Base-by-base conservation (phyloP, 1,140 invertebrate genomes). In the Drosophila auraria region DNA sequence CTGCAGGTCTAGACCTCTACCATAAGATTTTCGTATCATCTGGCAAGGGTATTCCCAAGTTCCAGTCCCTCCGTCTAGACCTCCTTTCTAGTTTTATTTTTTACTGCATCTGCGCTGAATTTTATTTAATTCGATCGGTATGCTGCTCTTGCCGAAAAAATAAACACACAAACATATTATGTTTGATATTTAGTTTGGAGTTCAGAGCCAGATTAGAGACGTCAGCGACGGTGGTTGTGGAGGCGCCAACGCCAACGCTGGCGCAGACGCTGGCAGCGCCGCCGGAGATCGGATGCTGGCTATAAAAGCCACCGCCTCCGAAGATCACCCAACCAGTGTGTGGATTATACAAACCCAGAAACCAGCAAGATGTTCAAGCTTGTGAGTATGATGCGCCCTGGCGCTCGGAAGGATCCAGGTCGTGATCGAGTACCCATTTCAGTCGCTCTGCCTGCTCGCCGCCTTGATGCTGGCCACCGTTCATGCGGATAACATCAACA, bases 301-400 rank as follows among this genome's bases (percentile, higher is more conserved):
- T 81, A 65, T 77, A 86, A 89, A 90, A 70, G 78, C 51, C 56
- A 69, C 64, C 65, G 86, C 50, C 68, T 58, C 50, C 51, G 61
- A 75, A 81, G 83, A 77, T 79, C 60, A 74, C 59, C 72, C 78
- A 82, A 91, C 81, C 91, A 92, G 83, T 91, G 83, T 91, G 83
- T 79, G 75, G 78, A 83, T 82, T 80, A 82, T 83, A 74, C 65
- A 59, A 92, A 62, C 68, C 62, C 59, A 79, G 63, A 77, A 91
- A 90, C 44, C 71, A 78, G 61, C 78, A 92, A 91, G 42, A 92
- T 92, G 91, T 92, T 92, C 87, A 92, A 92, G 76, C 78, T 92
- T 73, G 91, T 92, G 87, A 92, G 91, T 92, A 75, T 56, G 45
- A 73, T 38, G 14, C 20, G 20, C 11, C 11, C 20, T 20, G 49